Evolutionary conservation across 2,113 vertebrate genomes (phyloP), one percentile per base, ranked within the genome.

Genomic region (Oryzias javanicus): DNA sequence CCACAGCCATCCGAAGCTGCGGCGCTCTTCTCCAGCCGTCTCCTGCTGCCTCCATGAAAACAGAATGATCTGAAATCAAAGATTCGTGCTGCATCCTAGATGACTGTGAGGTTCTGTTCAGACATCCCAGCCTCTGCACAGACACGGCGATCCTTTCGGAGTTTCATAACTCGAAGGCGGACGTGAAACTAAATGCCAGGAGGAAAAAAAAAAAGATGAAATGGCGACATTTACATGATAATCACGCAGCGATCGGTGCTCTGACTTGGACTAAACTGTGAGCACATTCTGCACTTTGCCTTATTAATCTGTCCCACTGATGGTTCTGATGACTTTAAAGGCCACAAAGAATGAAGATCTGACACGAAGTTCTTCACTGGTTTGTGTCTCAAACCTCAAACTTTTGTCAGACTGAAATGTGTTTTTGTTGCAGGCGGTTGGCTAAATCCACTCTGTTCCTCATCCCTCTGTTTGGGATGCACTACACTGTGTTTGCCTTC

Each of bases 401-500:
- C 13, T 7, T 56, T 8, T 20, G 4, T 19, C 17, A 19, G 15
- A 27, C 17, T 7, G 27, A 10, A 27, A 20, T 13, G 17, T 70
- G 13, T 54, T 40, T 27, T 52, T 42, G 24, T 40, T 53, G 49
- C 78, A 99, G 97, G 93, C 94, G 94, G 54, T 88, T 99, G 86
- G 93, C 95, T 29, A 96, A 96, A 72, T 98, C 97, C 66, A 99
- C 95, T 0, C 90, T 99, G 20, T 93, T 98, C 67, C 93, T 99
- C 63, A 96, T 99, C 68, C 97, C 97, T 20, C 91, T 99, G 66
- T 98, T 99, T 20, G 97, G 97, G 61, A 87, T 96, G 65, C 96
- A 98, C 84, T 98, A 99, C 80, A 94, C 95, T 14, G 74, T 98
- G 48, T 99, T 98, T 0, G 95, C 94, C 66, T 95, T 99, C 82